These are phyloP conservation scores for Apotomis turbidana DNA, from an alignment of 2,888 invertebrate genomes.

Conservation along the genomic window DNA sequence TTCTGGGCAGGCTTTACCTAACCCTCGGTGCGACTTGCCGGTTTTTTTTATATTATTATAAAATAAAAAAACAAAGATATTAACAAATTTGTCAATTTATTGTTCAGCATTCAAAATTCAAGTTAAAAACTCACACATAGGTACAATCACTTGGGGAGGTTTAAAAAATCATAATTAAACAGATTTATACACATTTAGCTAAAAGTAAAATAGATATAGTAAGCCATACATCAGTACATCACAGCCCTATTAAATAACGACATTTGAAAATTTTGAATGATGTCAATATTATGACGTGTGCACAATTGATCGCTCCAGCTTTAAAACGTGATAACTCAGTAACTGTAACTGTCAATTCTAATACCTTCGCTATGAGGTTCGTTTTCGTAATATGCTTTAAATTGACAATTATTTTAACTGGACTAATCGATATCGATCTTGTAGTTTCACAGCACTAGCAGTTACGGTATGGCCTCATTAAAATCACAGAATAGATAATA, in stretches of 20 bases:
- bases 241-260: no score
- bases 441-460: slow-evolving; percentile 1
- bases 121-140: slow-evolving; percentile 1
- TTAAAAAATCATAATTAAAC: no score
- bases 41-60: no score
- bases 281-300: slow-evolving; percentile 1
- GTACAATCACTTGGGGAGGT: no score
- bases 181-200: no score
- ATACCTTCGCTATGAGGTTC: background rate
- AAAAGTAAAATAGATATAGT: background rate
- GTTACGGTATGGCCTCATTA: background rate
- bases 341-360: background rate
- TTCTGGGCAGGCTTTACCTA: no score
- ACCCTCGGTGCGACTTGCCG: no score
- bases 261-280: no score
- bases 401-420: slow-evolving; percentile 10
- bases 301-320: background rate
- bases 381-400: background rate
- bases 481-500: no score
- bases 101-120: slow-evolving; percentile 22
- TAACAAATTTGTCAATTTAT: slow-evolving; percentile 30
- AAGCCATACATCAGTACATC: background rate
- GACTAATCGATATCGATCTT: slow-evolving; percentile 6
- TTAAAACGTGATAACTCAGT: background rate
- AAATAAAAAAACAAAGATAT: background rate